Conservation (phyloP, 2,113 vertebrate species). For the Platysternon megacephalum region DNA sequence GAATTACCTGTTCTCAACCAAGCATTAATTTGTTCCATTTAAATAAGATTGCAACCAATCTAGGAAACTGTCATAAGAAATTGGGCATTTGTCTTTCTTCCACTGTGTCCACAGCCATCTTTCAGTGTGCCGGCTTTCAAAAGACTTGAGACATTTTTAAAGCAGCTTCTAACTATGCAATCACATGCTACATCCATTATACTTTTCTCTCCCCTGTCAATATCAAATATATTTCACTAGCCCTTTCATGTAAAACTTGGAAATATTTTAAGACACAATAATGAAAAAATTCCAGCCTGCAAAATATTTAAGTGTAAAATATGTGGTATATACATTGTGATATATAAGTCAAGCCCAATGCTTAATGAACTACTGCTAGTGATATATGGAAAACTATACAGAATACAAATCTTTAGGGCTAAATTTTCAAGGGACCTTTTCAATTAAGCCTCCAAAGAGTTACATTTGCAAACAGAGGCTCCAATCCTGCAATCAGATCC, state of each 20-base stretch:
- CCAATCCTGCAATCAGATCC: background rate
- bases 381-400: background rate
- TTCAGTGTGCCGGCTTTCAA: background rate
- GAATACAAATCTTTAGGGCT: background rate
- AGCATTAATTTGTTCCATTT: background rate
- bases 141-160: background rate
- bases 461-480: background rate
- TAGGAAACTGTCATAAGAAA: background rate
- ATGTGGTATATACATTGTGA: background rate
- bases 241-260: background rate
- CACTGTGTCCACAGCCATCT: background rate
- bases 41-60: background rate
- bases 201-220: background rate
- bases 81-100: background rate
- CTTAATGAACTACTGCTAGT: background rate
- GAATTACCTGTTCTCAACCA: background rate
- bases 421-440: background rate
- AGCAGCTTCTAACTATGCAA: background rate
- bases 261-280: background rate
- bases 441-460: background rate
- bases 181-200: background rate
- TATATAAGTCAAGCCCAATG: background rate
- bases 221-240: background rate
- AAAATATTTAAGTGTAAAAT: background rate
- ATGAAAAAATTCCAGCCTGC: background rate